A percentile compares a stretch with the other conserved stretches of the same genome.
These are phyloP conservation scores for Amazona guildingii DNA, from an alignment of 2,113 vertebrate species.

Conservation along the genomic window DNA sequence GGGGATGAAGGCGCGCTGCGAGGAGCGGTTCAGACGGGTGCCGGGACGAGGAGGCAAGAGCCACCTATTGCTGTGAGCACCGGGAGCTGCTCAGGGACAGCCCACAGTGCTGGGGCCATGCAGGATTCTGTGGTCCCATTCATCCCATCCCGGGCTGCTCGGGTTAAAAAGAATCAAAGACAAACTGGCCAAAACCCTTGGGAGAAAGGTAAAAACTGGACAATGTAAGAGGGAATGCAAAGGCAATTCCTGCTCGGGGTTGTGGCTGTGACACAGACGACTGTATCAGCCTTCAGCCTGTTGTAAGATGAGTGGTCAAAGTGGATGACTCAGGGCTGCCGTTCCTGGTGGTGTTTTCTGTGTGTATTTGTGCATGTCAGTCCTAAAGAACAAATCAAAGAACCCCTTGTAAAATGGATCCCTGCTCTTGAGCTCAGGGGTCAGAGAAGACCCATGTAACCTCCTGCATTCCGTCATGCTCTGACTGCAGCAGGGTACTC, in stretches of 20 bases:
- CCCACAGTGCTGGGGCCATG: not conserved
- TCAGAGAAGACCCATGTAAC: not conserved
- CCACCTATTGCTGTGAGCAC: not conserved
- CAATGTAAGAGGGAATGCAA: not conserved
- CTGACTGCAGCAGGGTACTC: not conserved
- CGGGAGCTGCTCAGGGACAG: not conserved
- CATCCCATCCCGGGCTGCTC: not conserved
- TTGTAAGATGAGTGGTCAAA: not conserved
- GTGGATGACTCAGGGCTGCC: not conserved
- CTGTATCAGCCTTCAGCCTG: not conserved
- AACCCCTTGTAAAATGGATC: not conserved
- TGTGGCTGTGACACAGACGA: not conserved
- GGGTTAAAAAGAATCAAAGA: not conserved
- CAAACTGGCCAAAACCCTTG: not conserved
- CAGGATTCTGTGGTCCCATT: not conserved
- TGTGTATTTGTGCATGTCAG: not conserved
- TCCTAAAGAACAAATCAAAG: not conserved
- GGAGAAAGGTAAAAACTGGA: not conserved
- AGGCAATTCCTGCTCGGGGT: not conserved
- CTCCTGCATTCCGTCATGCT: not conserved
- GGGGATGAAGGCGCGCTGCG: fast-evolving
- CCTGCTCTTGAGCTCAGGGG: not conserved
- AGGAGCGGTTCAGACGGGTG: fast-evolving
- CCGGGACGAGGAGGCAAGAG: not conserved
- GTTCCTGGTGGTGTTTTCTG: not conserved